Base-by-base conservation (phyloP, 2,888 invertebrate genomes). In the Euspilapteryx auroguttella region DNA sequence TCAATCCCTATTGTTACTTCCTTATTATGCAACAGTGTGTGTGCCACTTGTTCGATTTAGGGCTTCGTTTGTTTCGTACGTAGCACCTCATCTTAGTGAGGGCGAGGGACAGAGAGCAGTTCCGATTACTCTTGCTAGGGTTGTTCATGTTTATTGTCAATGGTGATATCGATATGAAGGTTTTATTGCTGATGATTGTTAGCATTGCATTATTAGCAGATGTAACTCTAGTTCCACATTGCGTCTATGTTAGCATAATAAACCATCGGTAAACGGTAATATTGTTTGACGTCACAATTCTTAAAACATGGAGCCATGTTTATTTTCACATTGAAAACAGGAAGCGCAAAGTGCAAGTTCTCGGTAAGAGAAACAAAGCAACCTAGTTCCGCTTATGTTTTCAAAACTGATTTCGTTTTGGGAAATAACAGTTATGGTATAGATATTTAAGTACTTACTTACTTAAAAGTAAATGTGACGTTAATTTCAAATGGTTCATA, bases 41-140 rank as follows among this genome's bases (percentile, higher is more conserved):
- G 73, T 65, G 63, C 65, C 73, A 75, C 73, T 73, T 75, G 75
- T 73, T 73, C 62, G 69, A 69, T 68, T 69, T 66, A 61, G 73
- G 75, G 71, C 64, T 62, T n/a, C 5, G 8, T 17, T 5, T 17
- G 17, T 17, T 8, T 17, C 8, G 17, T n/a, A n/a, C n/a, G n/a
- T n/a, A n/a, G n/a, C n/a, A 65, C 69, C 69, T 64, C 71, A 69
- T 71, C 71, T 68, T 63, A 49, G n/a, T n/a, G 17, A 17, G 17
- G 17, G 61, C 45, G 58, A 66, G 73, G 71, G 69, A 66, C 68
- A 61, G 61, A 68, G 71, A 61, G 66, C 69, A 69, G 71, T 69
- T 71, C 68, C 71, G 65, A 73, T 73, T 69, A 65, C 65, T 49
- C 49, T n/a, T n/a, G n/a, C n/a, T 62, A 63, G 65, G 48, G 55